These are phyloP conservation scores for Lagria hirta DNA, from an alignment of 2,888 invertebrate species.

Conservation along the genomic window DNA sequence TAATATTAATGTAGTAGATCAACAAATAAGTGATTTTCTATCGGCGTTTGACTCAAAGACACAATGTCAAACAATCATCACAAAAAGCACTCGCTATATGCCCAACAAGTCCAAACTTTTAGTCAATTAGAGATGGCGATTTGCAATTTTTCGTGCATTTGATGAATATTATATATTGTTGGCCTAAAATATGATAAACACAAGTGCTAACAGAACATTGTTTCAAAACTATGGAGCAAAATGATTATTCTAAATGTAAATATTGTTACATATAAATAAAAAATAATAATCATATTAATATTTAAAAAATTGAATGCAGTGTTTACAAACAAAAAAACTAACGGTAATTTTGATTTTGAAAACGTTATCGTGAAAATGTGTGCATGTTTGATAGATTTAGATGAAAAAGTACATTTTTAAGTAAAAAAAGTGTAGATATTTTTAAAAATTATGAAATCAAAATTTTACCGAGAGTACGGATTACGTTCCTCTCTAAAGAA, in stretches of 20 bases:
- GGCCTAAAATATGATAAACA: constrained; percentile 41
- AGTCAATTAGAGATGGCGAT: constrained; percentile 47
- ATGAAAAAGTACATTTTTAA: constrained; percentile 39
- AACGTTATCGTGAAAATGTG: constrained; percentile 40
- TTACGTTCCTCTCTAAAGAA: constrained; percentile 54
- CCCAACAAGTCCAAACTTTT: constrained; percentile 40
- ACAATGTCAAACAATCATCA: constrained; percentile 18
- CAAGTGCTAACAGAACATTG: constrained; percentile 40
- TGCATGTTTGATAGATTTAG: constrained; percentile 46
- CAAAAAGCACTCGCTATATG: constrained; percentile 19
- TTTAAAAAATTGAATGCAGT: constrained; percentile 44
- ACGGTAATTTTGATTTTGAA: constrained; percentile 32
- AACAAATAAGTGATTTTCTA: too few relatives aligned
- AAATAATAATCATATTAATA: constrained; percentile 48
- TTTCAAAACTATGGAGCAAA: constrained; percentile 46
- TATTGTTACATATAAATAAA: constrained; percentile 58
- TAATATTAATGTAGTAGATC: too few relatives aligned
- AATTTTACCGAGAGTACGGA: constrained; percentile 54
- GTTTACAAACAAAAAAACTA: constrained; percentile 34
- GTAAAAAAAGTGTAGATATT: constrained; percentile 48
- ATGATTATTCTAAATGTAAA: constrained; percentile 61
- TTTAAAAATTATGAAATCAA: constrained; percentile 48
- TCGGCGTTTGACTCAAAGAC: too few relatives aligned
- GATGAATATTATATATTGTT: constrained; percentile 38
- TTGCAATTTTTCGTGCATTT: constrained; percentile 32